Evolutionary conservation across 2,797 vertebrate genomes (phyloP), one percentile per base, ranked within the genome.

Genomic region (Moxostoma hubbsi): DNA sequence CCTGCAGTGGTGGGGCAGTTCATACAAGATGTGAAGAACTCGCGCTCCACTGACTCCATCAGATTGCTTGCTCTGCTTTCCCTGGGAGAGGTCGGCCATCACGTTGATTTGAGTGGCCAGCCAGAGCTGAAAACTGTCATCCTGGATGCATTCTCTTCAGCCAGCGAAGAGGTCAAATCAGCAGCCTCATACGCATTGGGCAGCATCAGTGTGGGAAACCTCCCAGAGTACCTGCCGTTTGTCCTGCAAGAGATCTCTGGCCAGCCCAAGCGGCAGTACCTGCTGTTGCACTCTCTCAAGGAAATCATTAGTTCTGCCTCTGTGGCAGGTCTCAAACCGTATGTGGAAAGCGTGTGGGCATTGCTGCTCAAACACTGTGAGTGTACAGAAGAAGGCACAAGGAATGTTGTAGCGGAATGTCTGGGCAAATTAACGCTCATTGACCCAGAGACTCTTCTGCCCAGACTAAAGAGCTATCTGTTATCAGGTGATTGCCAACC

Each of bases 21-120:
- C 90, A 99, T 99, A 90, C 97, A 98, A 91, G 98, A 99, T 1
- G 98, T 99, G 88, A 99, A 98, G 93, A 99, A 99, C 93, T 98
- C 97, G 0, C 94, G 97, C 84, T 99, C 97, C 82, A 99, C 97
- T 7, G 98, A 99, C 94, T 98, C 97, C 78, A 99, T 99, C 90
- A 92, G 97, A 11, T 95, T 99, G 73, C 90, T 99, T 70, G 97
- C 98, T 80, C 92, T 99, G 75, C 96, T 99, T 78, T 98, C 98
- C 78, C 91, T 99, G 84, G 98, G 98, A 55, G 97, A 99, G 90
- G 97, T 99, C 83, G 97, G 98, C 59, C 98, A 99, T 89, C 96
- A 99, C 43, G 97, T 99, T 89, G 98, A 99, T 91, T 93, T 99
- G 79, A 99, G 98, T 90, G 94, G 95, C 86, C 98, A 99, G 86